Evolutionary conservation across 2,888 invertebrate genomes (phyloP), one percentile per base, ranked within the genome.

Genomic region (Netelia virgata): DNA sequence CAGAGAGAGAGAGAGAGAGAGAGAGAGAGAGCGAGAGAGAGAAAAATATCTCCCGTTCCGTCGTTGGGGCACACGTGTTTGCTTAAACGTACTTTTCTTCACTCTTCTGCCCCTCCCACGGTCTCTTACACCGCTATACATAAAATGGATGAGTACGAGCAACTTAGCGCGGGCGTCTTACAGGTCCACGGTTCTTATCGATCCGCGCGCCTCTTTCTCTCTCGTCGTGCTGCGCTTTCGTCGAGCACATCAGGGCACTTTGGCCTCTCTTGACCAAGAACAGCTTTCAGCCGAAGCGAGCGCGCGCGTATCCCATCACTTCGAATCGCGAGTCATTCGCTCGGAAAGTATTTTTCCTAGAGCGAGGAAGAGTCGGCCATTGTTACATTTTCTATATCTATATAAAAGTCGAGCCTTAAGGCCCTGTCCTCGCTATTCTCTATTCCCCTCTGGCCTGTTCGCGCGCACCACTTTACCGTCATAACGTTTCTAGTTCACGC

Each of bases 231-330:
- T 75, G 53, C 53, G 53, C 64, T 75, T 36, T 36, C 23, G 64
- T 55, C 63, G 72, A 82, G 85, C 85, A 88, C 88, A 57, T 18
- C 36, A 50, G 28, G 61, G 77, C 85, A 83, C 84, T 86, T 90
- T 90, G 86, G 82, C 86, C 87, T 88, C 87, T 89, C 90, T 91
- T 89, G 88, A 86, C 89, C 89, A 86, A 87, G 88, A 89, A 84
- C 87, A 87, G 90, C 90, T 89, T 89, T 91, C 89, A 89, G 88
- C 87, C 87, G 28, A 68, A 61, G 66, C 76, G 55, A 41, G 41
- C 47, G 50, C 59, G 8, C 36, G 36, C 36, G 53, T 68, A 55
- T 86, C 84, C 90, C 90, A 90, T 91, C 90, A 90, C 87, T 87
- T 88, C 87, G 89, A 88, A 87, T 90, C 87, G 89, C 87, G 87